Evolutionary conservation across 2,797 vertebrate genomes (phyloP).

Genomic region (Astyanax mexicanus): DNA sequence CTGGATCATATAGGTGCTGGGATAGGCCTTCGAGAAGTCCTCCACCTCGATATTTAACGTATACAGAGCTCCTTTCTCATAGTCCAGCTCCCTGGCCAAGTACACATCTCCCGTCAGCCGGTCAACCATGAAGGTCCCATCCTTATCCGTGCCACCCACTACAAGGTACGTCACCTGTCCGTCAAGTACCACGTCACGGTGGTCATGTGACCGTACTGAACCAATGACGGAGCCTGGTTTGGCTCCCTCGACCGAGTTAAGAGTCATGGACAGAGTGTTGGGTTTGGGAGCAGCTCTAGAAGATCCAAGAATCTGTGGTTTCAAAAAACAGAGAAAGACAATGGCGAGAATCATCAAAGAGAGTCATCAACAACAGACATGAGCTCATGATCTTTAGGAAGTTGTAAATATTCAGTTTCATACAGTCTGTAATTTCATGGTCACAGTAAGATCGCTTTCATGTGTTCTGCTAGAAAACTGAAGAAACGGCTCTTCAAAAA

Average conservation of each 20-base stretch:
- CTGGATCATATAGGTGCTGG: constrained; percentile 84
- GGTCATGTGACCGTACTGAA: constrained; percentile 80
- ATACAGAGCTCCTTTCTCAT: constrained; percentile 86
- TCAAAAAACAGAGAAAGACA: constrained; percentile 31
- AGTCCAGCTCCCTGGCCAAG: constrained; percentile 89
- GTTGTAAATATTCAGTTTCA: constrained; percentile 59
- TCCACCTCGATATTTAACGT: constrained; percentile 88
- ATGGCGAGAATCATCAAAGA: constrained; percentile 21
- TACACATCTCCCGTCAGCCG: constrained; percentile 88
- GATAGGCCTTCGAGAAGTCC: constrained; percentile 82
- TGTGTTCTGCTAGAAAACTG: constrained; percentile 52
- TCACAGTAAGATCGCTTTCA: constrained; percentile 8
- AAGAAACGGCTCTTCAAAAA: constrained; percentile 50
- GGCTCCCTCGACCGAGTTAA: constrained; percentile 87
- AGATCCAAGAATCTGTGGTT: constrained; percentile 82
- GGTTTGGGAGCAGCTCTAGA: constrained; percentile 74
- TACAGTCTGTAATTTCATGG: constrained; percentile 37
- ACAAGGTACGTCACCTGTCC: constrained; percentile 88
- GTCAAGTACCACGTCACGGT: constrained; percentile 56
- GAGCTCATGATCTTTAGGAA: constrained; percentile 50
- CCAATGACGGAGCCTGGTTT: constrained; percentile 90
- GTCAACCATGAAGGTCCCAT: constrained; percentile 91
- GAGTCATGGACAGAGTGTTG: constrained; percentile 82
- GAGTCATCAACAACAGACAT: constrained; percentile 59
- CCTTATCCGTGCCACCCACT: constrained; percentile 86